phyloP scores from a whole-genome alignment of 2,113 vertebrate species.

The Tachycineta bicolor region DNA sequence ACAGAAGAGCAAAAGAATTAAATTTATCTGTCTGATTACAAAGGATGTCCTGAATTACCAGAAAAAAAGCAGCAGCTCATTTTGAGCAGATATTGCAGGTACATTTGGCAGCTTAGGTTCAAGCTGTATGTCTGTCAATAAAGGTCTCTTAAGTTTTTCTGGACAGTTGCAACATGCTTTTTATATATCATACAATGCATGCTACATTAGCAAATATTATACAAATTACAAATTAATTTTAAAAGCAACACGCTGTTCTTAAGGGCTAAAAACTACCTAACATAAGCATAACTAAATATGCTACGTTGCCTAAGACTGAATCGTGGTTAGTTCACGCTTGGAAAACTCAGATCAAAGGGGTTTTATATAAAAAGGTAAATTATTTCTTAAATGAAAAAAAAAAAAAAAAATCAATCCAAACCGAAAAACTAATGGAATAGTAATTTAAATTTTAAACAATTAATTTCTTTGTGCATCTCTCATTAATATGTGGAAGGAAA shows the following conservation, averaged over 20 bases:
- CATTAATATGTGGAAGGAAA: not conserved
- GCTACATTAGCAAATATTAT: not conserved
- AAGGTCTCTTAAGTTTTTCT: not conserved
- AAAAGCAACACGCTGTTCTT: not conserved
- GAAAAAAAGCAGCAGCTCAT: not conserved
- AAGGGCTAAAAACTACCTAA: not conserved
- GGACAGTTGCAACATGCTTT: not conserved
- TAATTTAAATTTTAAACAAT: not conserved
- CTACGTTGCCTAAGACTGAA: not conserved
- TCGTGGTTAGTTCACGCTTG: not conserved
- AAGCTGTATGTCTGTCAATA: not conserved
- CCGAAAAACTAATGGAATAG: not conserved
- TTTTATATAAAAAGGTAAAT: not conserved
- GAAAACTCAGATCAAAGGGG: not conserved
- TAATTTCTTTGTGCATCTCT: not conserved
- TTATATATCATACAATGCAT: not conserved
- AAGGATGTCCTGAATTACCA: not conserved
- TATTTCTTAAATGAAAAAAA: not conserved
- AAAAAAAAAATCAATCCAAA: not conserved
- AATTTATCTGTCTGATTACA: slow-evolving; percentile 5
- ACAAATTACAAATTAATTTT: not conserved
- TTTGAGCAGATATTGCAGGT: not conserved
- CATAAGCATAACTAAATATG: not conserved
- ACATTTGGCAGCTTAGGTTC: not conserved
- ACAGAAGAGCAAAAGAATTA: slow-evolving; percentile 11